Conservation (phyloP, 23 tunicate genomes). For the Trididemnum miniatum region DNA sequence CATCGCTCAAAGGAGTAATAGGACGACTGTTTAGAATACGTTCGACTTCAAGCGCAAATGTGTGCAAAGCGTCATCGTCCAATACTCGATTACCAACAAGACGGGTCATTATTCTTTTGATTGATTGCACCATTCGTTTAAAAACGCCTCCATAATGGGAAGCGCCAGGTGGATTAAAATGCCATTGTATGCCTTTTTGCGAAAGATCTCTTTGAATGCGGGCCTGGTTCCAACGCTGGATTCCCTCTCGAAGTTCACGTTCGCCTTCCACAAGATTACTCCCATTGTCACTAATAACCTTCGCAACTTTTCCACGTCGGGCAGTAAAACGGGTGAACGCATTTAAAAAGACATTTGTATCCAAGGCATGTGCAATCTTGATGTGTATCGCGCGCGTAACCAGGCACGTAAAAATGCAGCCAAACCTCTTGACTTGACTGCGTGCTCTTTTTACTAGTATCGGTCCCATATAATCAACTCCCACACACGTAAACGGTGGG, state of each 20-base stretch:
- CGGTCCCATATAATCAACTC: constrained; percentile 43
- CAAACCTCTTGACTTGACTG: constrained; percentile 49
- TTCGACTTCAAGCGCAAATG: constrained; percentile 1
- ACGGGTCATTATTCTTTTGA: constrained; percentile 7
- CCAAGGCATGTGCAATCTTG: constrained; percentile 25
- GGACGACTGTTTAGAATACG: constrained; percentile 7
- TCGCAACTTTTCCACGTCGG: background rate
- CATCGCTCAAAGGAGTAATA: constrained; percentile 5
- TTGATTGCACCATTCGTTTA: constrained; percentile 30
- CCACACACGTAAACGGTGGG: constrained; percentile 13
- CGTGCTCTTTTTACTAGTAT: constrained; percentile 37
- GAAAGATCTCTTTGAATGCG: background rate
- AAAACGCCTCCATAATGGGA: constrained; percentile 19
- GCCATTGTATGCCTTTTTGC: constrained; percentile 8
- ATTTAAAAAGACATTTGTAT: constrained; percentile 25
- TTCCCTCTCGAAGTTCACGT: constrained; percentile 14
- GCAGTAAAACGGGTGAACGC: constrained; percentile 25
- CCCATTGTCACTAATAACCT: constrained; percentile 34
- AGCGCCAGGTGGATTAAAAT: background rate
- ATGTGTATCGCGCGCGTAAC: constrained; percentile 45
- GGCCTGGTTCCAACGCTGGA: constrained; percentile 11
- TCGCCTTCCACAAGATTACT: constrained; percentile 18
- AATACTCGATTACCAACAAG: background rate
- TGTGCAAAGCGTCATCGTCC: background rate
- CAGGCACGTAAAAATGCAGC: constrained; percentile 47